Conservation (phyloP, 2,797 vertebrate genomes). For the Tachyglossus aculeatus region DNA sequence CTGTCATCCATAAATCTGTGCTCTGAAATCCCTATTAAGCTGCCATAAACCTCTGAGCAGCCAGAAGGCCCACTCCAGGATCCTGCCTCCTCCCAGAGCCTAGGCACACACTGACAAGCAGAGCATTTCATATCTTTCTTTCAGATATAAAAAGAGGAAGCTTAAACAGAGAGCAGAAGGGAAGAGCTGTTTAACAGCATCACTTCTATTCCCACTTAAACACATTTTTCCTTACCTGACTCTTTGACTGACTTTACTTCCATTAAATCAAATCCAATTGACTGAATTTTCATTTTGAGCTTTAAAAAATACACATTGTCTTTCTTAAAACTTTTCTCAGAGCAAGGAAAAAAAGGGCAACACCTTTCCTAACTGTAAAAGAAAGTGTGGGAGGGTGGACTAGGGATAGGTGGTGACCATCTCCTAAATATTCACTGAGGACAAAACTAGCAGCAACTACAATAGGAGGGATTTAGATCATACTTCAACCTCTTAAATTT, state of each 20-base stretch:
- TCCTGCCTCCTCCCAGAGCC: not conserved
- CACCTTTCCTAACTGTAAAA: no score
- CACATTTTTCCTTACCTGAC: slow-evolving; percentile 1
- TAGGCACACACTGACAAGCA: not conserved
- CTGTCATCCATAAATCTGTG: no score
- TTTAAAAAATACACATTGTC: no score
- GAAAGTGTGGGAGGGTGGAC: no score
- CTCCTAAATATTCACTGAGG: no score
- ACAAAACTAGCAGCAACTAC: no score
- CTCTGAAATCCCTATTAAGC: no score
- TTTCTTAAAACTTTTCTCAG: no score
- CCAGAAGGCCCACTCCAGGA: not conserved
- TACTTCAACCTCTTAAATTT: no score
- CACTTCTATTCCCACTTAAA: not conserved
- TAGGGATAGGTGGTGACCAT: no score
- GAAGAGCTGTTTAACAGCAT: not conserved
- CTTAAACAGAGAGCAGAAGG: not conserved
- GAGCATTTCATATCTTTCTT: not conserved
- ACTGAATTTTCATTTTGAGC: not conserved
- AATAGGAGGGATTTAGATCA: no score
- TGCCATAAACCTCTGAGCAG: accelerated
- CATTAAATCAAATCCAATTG: slow-evolving; percentile 34
- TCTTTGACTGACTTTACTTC: slow-evolving; percentile 27
- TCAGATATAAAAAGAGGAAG: not conserved
- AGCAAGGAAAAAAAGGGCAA: no score